Evolutionary conservation across 1,140 invertebrate genomes (phyloP).

Genomic region (Heterodera schachtii): DNA sequence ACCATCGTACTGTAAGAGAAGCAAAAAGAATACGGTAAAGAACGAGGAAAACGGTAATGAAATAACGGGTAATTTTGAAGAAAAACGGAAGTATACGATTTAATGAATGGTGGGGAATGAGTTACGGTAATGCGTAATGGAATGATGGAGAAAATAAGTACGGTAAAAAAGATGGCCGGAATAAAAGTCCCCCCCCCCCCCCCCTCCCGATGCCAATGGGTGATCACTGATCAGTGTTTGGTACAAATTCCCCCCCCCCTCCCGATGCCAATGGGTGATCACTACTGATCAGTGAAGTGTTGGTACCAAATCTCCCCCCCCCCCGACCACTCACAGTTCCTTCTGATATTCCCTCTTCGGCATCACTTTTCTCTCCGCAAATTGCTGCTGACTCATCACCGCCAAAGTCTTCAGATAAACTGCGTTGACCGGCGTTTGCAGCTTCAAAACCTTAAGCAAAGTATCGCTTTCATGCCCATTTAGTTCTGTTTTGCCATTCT

Average conservation of each 20-base stretch:
- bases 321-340: slow-evolving; percentile 35
- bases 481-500: neutral
- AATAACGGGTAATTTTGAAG: too few relatives aligned
- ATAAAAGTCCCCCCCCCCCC: too few relatives aligned
- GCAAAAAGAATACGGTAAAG: neutral
- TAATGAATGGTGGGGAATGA: too few relatives aligned
- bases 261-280: too few relatives aligned
- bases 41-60: too few relatives aligned
- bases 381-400: slow-evolving; percentile 60
- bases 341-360: slow-evolving; percentile 49
- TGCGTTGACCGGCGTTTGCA: slow-evolving; percentile 39
- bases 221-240: too few relatives aligned
- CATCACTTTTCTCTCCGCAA: slow-evolving; percentile 44
- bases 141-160: too few relatives aligned
- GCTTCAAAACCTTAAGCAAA: slow-evolving; percentile 26
- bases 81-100: too few relatives aligned
- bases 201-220: neutral
- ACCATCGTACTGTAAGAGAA: neutral
- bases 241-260: neutral
- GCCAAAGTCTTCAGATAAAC: slow-evolving; percentile 49
- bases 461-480: neutral
- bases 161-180: too few relatives aligned
- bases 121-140: too few relatives aligned
- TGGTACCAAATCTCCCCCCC: too few relatives aligned
- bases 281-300: too few relatives aligned